phyloP scores from a whole-genome alignment of 64 coral and sea anemone species.

The Pachyseris speciosa region DNA sequence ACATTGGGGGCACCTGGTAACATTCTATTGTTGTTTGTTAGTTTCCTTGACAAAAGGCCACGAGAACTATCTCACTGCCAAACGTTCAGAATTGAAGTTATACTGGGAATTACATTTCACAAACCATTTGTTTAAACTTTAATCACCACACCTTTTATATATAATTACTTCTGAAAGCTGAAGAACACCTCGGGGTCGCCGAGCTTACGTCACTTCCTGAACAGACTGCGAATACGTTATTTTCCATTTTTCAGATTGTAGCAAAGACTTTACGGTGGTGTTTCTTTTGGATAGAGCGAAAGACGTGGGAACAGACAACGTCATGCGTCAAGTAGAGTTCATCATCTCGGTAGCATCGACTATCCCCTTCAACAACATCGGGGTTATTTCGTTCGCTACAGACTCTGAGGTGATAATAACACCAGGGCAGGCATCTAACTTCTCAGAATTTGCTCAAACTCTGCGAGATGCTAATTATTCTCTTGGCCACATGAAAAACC shows the following conservation, averaged over 20 bases:
- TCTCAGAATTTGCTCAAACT: conserved; percentile 2
- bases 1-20: no score
- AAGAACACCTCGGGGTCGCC: no score
- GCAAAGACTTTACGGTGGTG: not conserved
- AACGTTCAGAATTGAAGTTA: no score
- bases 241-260: not conserved
- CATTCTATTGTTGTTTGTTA: no score
- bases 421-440: conserved; percentile 7
- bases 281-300: not conserved
- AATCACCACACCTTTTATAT: no score
- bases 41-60: no score
- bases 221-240: no score
- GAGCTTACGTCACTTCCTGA: no score
- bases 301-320: not conserved
- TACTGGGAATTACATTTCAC: no score
- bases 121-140: not conserved
- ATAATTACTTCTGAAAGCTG: no score
- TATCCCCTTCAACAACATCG: not conserved
- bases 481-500: not conserved
- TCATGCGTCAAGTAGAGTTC: conserved; percentile 4
- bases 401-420: not conserved
- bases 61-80: no score
- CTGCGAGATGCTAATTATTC: not conserved
- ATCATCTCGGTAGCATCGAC: not conserved
- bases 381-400: not conserved